Base-by-base conservation (phyloP, 2,797 vertebrate species). In the Columba guinea region DNA sequence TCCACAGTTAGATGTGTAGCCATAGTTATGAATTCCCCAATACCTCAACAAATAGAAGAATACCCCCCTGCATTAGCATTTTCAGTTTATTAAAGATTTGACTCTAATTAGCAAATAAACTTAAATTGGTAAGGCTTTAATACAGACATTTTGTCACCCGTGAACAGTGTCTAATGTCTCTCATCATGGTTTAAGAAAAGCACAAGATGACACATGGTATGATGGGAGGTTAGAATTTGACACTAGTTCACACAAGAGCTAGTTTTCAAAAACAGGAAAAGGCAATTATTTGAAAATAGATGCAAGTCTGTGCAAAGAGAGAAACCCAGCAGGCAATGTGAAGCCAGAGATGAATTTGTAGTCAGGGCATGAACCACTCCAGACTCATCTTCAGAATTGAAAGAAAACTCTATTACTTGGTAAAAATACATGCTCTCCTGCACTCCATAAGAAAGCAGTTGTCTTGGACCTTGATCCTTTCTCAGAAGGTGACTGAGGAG, bases 211-310 rank as follows among this genome's bases (percentile, higher is more conserved):
- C 63, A 84, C 13, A 27, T 8, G 0, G 3, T 48, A 27, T 53
- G 39, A 35, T 67, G 56, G 44, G 53, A 73, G 49, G 39, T 28
- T 9, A 74, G 80, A 70, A 71, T 93, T 49, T 85, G 70, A 90
- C 70, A 85, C 68, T 51, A 83, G 37, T 55, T 95, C 65, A n/a
- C 24, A 32, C 16, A 56, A 75, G 75, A 87, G n/a, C 34, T 71
- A 12, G 16, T 80, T 91, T 91, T 82, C 92, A 95, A 94, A 90
- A 84, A 26, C 60, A 67, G 64, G 60, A 82, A 44, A 91, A 89
- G 58, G 9, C 81, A 85, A 32, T 86, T 79, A 79, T 55, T 90
- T 93, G 87, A 82, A 86, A 86, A 91, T 4, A 91, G 83, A 60
- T 58, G 63, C 59, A 76, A 79, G 49, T 41, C 59, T 88, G 65